phyloP scores from a whole-genome alignment of 2,797 vertebrate genomes.

The Carduelis carduelis region DNA sequence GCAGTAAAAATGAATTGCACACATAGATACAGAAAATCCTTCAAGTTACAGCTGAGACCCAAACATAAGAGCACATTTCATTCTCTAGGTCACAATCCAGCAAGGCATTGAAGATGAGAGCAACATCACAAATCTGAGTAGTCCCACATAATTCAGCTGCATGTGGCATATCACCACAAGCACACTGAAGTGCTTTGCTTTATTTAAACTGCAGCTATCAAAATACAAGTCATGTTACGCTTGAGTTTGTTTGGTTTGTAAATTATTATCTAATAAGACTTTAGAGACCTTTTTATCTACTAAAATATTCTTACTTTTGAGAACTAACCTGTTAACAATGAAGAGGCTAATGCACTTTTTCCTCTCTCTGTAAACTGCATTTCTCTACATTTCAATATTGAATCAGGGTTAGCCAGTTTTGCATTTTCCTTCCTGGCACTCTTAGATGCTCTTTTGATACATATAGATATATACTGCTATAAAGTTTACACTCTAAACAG shows the following conservation, averaged over 20 bases:
- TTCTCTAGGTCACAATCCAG: neutral
- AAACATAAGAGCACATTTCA: constrained; percentile 1
- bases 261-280: neutral
- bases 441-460: neutral
- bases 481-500: neutral
- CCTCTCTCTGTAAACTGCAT: neutral
- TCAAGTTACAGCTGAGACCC: neutral
- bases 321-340: neutral
- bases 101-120: neutral
- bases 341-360: neutral
- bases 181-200: neutral
- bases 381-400: neutral
- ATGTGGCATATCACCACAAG: neutral
- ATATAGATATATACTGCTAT: fast-evolving
- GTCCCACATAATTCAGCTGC: neutral
- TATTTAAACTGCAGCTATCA: constrained; percentile 17
- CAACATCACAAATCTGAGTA: neutral
- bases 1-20: neutral
- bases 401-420: neutral
- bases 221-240: neutral
- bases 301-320: neutral
- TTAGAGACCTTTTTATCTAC: neutral
- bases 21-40: neutral
- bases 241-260: neutral
- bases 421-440: neutral